Evolutionary conservation across 1,140 invertebrate species (phyloP), one percentile per base, ranked within the genome.

Genomic region (Latrodectus geometricus): DNA sequence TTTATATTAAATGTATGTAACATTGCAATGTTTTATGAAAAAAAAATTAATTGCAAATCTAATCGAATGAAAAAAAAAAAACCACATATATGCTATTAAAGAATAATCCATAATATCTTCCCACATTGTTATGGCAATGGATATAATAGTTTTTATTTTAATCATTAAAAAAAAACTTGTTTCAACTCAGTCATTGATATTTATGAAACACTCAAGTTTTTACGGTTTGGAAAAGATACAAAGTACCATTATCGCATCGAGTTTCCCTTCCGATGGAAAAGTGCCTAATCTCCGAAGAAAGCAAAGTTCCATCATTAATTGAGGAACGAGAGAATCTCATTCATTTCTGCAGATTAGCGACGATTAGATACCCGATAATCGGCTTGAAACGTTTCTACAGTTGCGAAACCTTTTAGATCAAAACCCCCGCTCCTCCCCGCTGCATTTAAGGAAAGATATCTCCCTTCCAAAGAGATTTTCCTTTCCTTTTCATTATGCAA

Each of bases 361-460:
- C 78, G 78, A 80, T 80, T 80, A 80, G 66, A 66, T 70, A 54
- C 70, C 78, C 78, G 66, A 80, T 80, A 80, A 80, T 80, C 78
- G 78, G 49, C 48, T 17, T 23, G 61, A 78, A 68, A 66, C 35
- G 35, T 76, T 61, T 61, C 17, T 21, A 7, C 20, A 69, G 9
- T 21, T 49, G 56, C 74, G 14, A 35, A 21, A 4, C 50, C 52
- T 21, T 76, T 17, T 14, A 61, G 54, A 14, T 14, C 12, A 21
- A 61, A n/a, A 12, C 12, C 50, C 17, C 50, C 5, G 8, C 20
- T 21, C 21, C 49, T 50, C 8, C 52, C 52, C 23, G 5, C 35
- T 35, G 35, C 35, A 35, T 35, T 35, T 35, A 78, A 68, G 76
- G n/a, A 78, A 78, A 78, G 61, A 66, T 65, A 66, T 68, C 74